Conservation (phyloP, 2,113 vertebrate genomes). For the Cyphomyrus plagiostoma region DNA sequence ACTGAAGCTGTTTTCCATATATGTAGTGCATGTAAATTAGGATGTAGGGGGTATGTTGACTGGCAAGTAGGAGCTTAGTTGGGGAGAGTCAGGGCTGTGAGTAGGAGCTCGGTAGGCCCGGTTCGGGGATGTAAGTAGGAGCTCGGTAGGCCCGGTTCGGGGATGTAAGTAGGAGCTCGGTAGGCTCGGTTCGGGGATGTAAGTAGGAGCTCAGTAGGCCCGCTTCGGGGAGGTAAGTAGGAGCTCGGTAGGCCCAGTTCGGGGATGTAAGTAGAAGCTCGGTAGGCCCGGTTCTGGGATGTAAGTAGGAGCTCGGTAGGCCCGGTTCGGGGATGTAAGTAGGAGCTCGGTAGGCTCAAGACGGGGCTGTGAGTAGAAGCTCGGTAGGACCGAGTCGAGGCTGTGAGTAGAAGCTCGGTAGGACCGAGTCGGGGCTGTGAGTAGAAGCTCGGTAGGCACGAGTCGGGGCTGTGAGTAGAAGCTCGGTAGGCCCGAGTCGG, state of each 20-base stretch:
- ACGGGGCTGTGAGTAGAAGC: not conserved
- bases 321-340: not conserved
- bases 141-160: rapidly evolving
- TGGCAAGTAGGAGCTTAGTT: slow-evolving; percentile 21
- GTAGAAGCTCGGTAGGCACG: not conserved
- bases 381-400: not conserved
- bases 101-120: slow-evolving; percentile 24
- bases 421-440: not conserved
- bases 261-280: slow-evolving; percentile 23
- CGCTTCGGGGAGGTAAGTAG: not conserved
- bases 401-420: not conserved
- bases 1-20: not conserved
- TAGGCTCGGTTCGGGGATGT: rapidly evolving
- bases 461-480: not conserved
- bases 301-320: slow-evolving; percentile 17
- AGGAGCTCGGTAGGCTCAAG: not conserved
- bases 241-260: rapidly evolving
- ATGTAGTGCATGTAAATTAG: slow-evolving; percentile 29
- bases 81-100: slow-evolving; percentile 23
- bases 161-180: not conserved
- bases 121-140: not conserved
- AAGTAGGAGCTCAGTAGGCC: not conserved
- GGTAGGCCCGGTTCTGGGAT: slow-evolving; percentile 19
- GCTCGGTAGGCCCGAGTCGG: not conserved
- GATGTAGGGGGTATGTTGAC: slow-evolving; percentile 29